Conservation (phyloP, 92 coral and sea anemone species). For the Bergia sp. region DNA sequence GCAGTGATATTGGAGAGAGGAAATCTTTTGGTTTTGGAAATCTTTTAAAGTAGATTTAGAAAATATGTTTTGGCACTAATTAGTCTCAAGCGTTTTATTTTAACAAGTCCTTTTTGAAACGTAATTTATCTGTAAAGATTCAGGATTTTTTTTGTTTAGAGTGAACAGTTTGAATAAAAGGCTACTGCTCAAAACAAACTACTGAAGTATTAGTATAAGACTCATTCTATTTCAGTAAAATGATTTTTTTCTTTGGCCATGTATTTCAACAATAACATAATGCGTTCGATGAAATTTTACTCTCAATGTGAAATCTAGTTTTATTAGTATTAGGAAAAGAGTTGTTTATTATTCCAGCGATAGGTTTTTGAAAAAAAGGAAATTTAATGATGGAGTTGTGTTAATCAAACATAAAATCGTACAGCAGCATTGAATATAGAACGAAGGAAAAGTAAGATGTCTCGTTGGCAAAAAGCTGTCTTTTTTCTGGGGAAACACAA, state of each 20-base stretch:
- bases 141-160: not conserved
- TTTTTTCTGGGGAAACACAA: not conserved
- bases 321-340: not conserved
- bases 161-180: not conserved
- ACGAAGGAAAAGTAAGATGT: not conserved
- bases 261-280: too few species aligned
- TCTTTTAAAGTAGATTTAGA: conserved; percentile 15
- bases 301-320: too few species aligned
- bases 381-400: not conserved
- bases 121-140: not conserved
- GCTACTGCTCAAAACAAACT: not conserved
- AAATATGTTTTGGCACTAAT: not conserved
- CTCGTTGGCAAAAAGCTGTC: not conserved
- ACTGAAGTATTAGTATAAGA: too few species aligned
- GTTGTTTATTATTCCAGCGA: not conserved
- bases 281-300: not conserved
- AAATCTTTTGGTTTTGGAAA: not conserved
- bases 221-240: not conserved
- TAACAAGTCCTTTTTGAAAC: not conserved
- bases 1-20: not conserved
- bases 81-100: not conserved
- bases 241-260: not conserved
- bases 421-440: not conserved
- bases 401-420: not conserved
- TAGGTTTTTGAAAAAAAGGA: not conserved